These are phyloP conservation scores for Chlorops oryzae DNA, from an alignment of 1,140 invertebrate species.

Conservation along the genomic window DNA sequence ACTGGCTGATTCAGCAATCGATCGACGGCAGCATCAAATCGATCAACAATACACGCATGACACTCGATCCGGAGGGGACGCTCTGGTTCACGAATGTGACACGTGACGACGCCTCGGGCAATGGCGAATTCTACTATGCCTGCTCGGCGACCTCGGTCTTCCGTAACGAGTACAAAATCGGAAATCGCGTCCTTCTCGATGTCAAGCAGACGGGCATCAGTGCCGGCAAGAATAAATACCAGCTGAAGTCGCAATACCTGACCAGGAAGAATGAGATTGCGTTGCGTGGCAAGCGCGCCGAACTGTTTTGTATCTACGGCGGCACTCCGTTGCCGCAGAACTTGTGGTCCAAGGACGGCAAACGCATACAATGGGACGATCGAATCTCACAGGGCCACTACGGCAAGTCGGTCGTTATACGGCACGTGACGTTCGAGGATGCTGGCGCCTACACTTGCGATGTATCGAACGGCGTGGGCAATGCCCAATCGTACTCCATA, in stretches of 20 bases:
- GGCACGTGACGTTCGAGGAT: conserved; percentile 78
- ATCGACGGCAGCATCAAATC: conserved; percentile 69
- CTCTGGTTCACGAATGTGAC: conserved; percentile 94
- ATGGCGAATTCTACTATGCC: conserved; percentile 78
- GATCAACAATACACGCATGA: conserved; percentile 89
- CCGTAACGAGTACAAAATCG: conserved; percentile 85
- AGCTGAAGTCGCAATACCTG: conserved; percentile 73
- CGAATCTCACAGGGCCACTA: conserved; percentile 79
- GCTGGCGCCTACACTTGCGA: conserved; percentile 84
- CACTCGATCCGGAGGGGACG: conserved; percentile 87
- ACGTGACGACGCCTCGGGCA: conserved; percentile 68
- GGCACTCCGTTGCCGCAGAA: conserved; percentile 79
- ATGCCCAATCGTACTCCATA: conserved; percentile 77
- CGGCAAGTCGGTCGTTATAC: conserved; percentile 86
- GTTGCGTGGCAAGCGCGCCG: conserved; percentile 70
- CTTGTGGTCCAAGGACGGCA: conserved; percentile 78
- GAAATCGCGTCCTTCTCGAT: conserved; percentile 72
- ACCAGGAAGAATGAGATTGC: conserved; percentile 81
- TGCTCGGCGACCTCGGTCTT: conserved; percentile 84
- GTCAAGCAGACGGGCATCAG: conserved; percentile 72
- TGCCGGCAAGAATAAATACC: conserved; percentile 67
- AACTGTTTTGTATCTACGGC: conserved; percentile 84
- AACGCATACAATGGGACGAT: conserved; percentile 60
- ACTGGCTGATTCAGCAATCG: conserved; percentile 82
- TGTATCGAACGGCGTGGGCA: conserved; percentile 82